Evolutionary conservation across 2,888 invertebrate species (phyloP), one percentile per base, ranked within the genome.

Genomic region (Trisateles emortualis): DNA sequence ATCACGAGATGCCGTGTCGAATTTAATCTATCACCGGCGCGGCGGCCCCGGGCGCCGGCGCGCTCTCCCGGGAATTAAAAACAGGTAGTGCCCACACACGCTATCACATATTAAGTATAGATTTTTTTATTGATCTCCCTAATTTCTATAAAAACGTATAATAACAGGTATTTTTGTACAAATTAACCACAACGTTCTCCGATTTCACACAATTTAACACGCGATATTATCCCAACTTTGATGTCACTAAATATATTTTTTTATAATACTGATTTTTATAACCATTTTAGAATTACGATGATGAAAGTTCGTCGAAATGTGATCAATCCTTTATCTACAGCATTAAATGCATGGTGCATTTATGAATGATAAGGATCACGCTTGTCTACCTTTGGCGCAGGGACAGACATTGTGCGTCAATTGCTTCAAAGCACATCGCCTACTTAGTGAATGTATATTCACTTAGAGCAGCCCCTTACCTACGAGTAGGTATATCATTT

Each of bases 11-110:
- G 81, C 86, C 91, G 91, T 90, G 88, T 86, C 92, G 84, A 90
- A 92, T 92, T 89, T 90, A 92, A 92, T 92, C 92, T 92, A 92
- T 92, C 91, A 92, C 92, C 88, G 82, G 59, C 64, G 64, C 73
- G 66, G 54, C 57, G 58, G 86, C 88, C 89, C 66, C 79, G 76
- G 90, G 90, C 91, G 92, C 89, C 90, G 88, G 66, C 55, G 68
- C 67, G 72, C 68, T 72, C 72, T 62, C 65, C 68, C 71, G 68
- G 68, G 73, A 75, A 82, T 81, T 78, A 83, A 85, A 67, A 84
- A 86, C 88, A 88, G 88, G 88, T 88, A 89, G 87, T 88, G 83
- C 81, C 83, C 84, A 83, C 84, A 83, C 86, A 87, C 81, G 81
- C 80, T 76, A 86, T 71, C 78, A 80, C 74, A 73, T 69, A 76